Conservation (phyloP, 1,140 invertebrate genomes). For the Dreissena polymorpha region DNA sequence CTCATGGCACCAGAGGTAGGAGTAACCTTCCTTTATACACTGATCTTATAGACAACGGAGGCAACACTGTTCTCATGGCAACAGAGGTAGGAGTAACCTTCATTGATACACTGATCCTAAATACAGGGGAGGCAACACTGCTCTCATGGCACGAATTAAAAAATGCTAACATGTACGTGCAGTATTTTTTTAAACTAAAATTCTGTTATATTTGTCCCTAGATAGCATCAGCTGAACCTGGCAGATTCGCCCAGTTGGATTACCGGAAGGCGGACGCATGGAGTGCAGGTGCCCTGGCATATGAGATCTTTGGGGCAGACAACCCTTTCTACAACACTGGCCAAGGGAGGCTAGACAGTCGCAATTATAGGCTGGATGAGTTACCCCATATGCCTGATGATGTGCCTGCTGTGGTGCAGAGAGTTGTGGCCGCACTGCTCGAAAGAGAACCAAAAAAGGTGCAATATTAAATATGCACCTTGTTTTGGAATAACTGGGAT, state of each 20-base stretch:
- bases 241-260: conserved; percentile 87
- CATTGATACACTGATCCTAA: conserved; percentile 91
- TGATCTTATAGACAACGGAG: too few species aligned
- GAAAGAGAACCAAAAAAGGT: conserved; percentile 84
- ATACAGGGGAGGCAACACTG: conserved; percentile 90
- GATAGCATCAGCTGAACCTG: conserved; percentile 86
- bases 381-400: conserved; percentile 84
- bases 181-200: too few species aligned
- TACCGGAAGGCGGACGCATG: conserved; percentile 92
- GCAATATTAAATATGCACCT: too few species aligned
- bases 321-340: conserved; percentile 88
- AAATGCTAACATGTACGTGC: conserved; percentile 81
- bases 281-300: conserved; percentile 90
- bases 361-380: conserved; percentile 85
- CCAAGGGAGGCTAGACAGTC: conserved; percentile 79
- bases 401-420: too few species aligned
- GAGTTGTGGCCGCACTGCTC: conserved; percentile 85
- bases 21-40: too few species aligned
- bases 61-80: conserved; percentile 90
- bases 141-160: conserved; percentile 81
- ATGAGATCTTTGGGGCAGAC: conserved; percentile 89
- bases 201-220: too few species aligned
- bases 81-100: conserved; percentile 84
- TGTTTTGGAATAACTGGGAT: too few species aligned
- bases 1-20: too few species aligned